Conservation (phyloP, 2,113 vertebrate genomes). For the Sisor rabdophorus region DNA sequence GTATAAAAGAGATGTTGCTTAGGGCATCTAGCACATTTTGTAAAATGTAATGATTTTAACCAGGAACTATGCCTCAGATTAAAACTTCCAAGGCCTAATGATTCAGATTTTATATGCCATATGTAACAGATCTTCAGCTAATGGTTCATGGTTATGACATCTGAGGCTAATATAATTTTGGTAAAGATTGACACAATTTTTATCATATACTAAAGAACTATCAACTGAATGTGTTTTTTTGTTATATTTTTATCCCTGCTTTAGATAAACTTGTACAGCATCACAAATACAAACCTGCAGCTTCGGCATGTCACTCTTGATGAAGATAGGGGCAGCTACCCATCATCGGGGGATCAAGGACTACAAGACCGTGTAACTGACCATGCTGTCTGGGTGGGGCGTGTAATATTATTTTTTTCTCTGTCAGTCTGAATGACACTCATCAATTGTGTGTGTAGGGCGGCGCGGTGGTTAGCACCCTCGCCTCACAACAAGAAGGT, state of each 20-base stretch:
- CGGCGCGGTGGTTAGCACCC: too few relatives aligned
- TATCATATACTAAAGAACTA: background rate
- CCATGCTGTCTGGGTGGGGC: background rate
- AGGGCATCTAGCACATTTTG: too few relatives aligned
- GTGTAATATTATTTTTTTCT: background rate
- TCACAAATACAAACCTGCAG: background rate
- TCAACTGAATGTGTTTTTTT: background rate
- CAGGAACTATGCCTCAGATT: too few relatives aligned
- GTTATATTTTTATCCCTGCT: background rate
- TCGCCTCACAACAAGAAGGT: too few relatives aligned
- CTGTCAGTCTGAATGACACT: background rate
- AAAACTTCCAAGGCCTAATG: too few relatives aligned
- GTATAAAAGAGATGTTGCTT: too few relatives aligned
- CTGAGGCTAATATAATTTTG: too few relatives aligned
- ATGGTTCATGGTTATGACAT: too few relatives aligned
- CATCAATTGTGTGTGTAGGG: background rate
- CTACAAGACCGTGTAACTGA: background rate
- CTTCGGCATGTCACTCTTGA: background rate
- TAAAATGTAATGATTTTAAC: too few relatives aligned
- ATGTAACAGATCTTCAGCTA: too few relatives aligned
- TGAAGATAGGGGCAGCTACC: background rate
- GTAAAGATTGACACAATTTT: too few relatives aligned
- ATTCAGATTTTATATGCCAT: too few relatives aligned
- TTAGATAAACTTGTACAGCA: background rate
- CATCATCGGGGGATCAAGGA: background rate